Evolutionary conservation across 2,888 invertebrate genomes (phyloP).

Genomic region (Platycheirus albimanus): DNA sequence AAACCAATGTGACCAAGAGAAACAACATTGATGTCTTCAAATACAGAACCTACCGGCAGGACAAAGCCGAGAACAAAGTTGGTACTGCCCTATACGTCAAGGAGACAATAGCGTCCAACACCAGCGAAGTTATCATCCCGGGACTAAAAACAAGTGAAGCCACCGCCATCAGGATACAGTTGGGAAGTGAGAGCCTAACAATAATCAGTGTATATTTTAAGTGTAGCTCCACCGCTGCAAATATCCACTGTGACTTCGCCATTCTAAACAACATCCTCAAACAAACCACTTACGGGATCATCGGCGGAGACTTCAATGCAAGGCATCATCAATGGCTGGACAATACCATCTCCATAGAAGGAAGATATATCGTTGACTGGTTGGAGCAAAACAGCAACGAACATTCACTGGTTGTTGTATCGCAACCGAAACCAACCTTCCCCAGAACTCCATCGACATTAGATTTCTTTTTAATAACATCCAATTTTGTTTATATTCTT

Average conservation of each 20-base stretch:
- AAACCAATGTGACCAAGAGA: no score
- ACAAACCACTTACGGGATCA: slow-evolving; percentile 15
- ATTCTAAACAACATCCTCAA: neutral
- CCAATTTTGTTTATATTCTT: no score
- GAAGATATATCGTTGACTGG: neutral
- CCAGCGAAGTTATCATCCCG: no score
- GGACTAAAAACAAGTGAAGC: neutral
- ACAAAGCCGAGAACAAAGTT: neutral
- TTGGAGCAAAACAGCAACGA: no score
- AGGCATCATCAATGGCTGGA: slow-evolving; percentile 24
- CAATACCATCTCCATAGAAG: neutral
- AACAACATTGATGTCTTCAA: no score
- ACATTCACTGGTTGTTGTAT: no score
- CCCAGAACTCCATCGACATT: no score
- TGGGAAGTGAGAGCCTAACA: neutral
- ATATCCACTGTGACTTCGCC: neutral
- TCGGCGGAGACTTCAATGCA: no score
- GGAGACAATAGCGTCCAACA: neutral
- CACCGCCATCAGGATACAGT: neutral
- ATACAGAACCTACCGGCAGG: no score
- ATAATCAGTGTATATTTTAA: neutral
- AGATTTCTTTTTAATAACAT: no score
- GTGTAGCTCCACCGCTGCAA: neutral
- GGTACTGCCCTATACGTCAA: no score
- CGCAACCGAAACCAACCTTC: no score